Conservation (phyloP, 2,113 vertebrate genomes). For the Neopipo cinnamomea region DNA sequence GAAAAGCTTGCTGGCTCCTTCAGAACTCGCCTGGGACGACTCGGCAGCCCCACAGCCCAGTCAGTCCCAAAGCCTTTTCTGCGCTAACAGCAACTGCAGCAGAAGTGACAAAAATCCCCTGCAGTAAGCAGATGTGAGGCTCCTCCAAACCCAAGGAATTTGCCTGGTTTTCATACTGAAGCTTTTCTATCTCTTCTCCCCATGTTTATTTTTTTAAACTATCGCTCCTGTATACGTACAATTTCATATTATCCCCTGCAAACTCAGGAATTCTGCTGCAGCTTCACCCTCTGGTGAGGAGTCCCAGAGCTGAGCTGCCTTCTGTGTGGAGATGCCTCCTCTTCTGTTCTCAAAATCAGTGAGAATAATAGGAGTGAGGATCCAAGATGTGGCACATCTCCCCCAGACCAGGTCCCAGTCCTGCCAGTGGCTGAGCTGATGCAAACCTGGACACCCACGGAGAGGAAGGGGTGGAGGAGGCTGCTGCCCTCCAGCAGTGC, state of each 20-base stretch:
- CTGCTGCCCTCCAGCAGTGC: background rate
- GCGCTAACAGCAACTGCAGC: background rate
- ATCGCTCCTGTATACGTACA: background rate
- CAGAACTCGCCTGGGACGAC: rapidly evolving
- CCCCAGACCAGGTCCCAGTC: background rate
- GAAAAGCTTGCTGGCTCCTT: background rate
- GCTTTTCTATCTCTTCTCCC: background rate
- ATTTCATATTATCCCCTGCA: background rate
- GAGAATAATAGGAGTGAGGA: background rate
- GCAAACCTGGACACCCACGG: background rate
- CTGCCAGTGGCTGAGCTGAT: background rate
- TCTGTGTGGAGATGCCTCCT: background rate
- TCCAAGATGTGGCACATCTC: rapidly evolving
- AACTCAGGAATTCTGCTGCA: background rate
- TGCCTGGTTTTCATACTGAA: background rate
- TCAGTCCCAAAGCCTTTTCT: background rate
- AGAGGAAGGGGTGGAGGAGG: background rate
- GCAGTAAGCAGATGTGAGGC: background rate
- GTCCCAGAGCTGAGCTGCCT: background rate
- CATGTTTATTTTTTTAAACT: background rate
- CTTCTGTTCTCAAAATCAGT: background rate
- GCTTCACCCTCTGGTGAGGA: rapidly evolving
- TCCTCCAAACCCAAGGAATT: background rate
- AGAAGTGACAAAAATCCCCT: background rate
- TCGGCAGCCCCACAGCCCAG: background rate